Conservation (phyloP, 2,113 vertebrate species). For the Aegithalos caudatus region DNA sequence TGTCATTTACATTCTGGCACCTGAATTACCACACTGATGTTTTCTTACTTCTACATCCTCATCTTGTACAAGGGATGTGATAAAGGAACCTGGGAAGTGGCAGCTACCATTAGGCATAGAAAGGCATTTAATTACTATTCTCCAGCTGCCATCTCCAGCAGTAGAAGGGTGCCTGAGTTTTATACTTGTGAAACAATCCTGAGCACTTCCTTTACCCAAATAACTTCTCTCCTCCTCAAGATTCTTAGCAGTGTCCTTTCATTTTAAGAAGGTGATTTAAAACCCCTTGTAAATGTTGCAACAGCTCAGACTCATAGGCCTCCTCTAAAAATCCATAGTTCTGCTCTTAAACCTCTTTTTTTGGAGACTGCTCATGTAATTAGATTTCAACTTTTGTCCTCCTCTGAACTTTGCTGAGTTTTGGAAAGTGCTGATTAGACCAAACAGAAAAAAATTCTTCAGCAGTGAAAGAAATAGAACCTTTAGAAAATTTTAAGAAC, state of each 20-base stretch:
- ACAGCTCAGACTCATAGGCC: neutral
- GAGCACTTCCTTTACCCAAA: neutral
- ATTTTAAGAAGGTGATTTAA: neutral
- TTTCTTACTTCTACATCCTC: neutral
- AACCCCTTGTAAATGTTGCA: neutral
- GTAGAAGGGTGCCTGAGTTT: neutral
- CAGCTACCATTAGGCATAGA: neutral
- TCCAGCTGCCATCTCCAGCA: neutral
- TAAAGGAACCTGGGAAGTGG: neutral
- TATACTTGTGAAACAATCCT: neutral
- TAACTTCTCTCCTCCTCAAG: neutral
- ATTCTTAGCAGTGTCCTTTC: neutral
- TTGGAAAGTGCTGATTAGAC: neutral
- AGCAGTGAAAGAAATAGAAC: neutral
- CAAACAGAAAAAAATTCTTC: neutral
- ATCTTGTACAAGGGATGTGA: neutral
- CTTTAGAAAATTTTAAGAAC: neutral
- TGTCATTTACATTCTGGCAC: neutral
- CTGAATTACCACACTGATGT: neutral
- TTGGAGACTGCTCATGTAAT: neutral
- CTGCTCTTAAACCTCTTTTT: neutral
- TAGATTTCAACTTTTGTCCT: neutral
- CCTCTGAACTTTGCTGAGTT: neutral
- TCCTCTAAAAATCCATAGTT: neutral
- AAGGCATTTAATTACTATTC: neutral